phyloP scores from a whole-genome alignment of 2,113 vertebrate genomes.

The Tenrec ecaudatus region DNA sequence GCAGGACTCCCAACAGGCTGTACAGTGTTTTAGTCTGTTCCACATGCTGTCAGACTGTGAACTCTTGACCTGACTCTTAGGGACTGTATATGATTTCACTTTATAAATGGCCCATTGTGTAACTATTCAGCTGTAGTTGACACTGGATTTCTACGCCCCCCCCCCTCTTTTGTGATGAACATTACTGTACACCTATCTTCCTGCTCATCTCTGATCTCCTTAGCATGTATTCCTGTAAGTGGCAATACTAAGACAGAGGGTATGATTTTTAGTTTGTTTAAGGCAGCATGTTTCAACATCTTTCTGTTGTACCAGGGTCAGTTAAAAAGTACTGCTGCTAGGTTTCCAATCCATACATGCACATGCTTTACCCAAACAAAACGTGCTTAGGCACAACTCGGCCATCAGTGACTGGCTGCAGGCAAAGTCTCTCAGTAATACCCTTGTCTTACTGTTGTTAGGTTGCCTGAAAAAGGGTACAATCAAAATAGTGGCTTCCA shows the following conservation, averaged over 20 bases:
- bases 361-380: too few species aligned
- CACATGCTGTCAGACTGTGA: neutral
- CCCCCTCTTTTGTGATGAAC: neutral
- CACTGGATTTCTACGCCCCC: neutral
- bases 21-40: neutral
- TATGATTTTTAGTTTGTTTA: constrained; percentile 52
- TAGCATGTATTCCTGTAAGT: constrained; percentile 55
- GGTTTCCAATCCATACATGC: too few species aligned
- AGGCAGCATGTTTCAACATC: constrained; percentile 43
- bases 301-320: neutral
- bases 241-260: constrained; percentile 40
- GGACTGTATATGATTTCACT: constrained; percentile 13
- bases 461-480: too few species aligned
- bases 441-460: too few species aligned
- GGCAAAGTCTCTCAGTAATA: too few species aligned
- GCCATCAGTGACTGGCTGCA: too few species aligned
- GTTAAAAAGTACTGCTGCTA: too few species aligned
- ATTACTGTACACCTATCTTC: constrained; percentile 43
- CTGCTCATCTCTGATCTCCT: constrained; percentile 49
- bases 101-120: constrained; percentile 35
- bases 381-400: too few species aligned
- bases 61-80: constrained; percentile 33
- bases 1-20: neutral
- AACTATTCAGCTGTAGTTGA: constrained; percentile 38
- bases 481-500: too few species aligned